Evolutionary conservation across 1,140 invertebrate genomes (phyloP).

Genomic region (Drosophila jambulina): DNA sequence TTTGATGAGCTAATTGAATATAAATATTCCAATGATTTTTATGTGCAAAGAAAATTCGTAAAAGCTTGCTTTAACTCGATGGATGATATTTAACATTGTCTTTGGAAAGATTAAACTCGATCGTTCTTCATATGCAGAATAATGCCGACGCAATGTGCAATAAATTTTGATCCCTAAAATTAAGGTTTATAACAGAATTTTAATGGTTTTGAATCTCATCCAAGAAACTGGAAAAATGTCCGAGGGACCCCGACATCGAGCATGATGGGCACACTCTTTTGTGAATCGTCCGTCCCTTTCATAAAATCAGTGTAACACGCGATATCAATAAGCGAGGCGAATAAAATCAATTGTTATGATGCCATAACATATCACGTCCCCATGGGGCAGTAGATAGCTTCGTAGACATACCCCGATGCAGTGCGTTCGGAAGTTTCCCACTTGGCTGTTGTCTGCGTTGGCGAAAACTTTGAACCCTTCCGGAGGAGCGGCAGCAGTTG

Average conservation of each 20-base stretch:
- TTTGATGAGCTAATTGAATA: not conserved
- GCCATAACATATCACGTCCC: slow-evolving; percentile 71
- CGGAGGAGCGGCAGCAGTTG: slow-evolving; percentile 32
- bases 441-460: slow-evolving; percentile 54
- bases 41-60: not conserved
- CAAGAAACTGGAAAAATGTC: not conserved
- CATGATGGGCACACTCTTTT: not conserved
- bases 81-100: not conserved
- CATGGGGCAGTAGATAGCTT: slow-evolving; percentile 9
- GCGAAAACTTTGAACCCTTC: slow-evolving; percentile 51
- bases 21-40: not conserved
- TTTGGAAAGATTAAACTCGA: not conserved
- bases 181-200: slow-evolving; percentile 6
- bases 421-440: slow-evolving; percentile 37
- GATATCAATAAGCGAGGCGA: slow-evolving; percentile 71
- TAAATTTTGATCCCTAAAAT: not conserved
- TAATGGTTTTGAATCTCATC: slow-evolving; percentile 6
- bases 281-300: slow-evolving; percentile 22
- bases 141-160: not conserved
- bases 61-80: not conserved
- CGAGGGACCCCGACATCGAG: not conserved
- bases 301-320: slow-evolving; percentile 62
- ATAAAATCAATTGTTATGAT: slow-evolving; percentile 80
- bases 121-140: not conserved
- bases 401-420: slow-evolving; percentile 44